phyloP scores from a whole-genome alignment of 2,888 invertebrate genomes.

The Drosophila peninsularis region DNA sequence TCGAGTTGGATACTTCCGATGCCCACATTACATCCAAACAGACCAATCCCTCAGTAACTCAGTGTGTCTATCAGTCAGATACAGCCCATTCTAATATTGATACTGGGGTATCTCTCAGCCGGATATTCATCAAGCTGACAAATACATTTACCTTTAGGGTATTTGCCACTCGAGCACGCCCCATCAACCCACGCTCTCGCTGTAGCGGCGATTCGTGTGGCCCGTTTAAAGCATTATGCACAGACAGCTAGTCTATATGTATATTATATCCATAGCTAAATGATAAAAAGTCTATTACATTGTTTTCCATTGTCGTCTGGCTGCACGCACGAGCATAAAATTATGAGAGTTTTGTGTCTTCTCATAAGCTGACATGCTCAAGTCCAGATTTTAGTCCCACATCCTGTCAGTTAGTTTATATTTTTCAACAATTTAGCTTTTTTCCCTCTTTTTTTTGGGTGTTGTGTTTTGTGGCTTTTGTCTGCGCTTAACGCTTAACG shows the following conservation, averaged over 20 bases:
- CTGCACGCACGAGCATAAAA: constrained; percentile 9
- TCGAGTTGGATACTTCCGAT: too few relatives aligned
- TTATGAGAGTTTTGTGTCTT: constrained; percentile 29
- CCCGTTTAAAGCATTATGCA: constrained; percentile 15
- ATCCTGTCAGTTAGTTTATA: constrained; percentile 44
- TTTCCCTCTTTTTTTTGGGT: not conserved
- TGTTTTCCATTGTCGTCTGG: constrained; percentile 47
- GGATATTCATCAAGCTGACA: not conserved
- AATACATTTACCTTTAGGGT: not conserved
- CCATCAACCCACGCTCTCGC: not conserved
- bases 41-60: too few relatives aligned
- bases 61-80: not conserved
- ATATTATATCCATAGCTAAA: not conserved
- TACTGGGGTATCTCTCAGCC: not conserved
- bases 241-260: constrained; percentile 26
- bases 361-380: constrained; percentile 34
- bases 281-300: constrained; percentile 9
- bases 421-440: constrained; percentile 19
- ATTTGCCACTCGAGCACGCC: not conserved
- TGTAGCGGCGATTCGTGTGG: not conserved
- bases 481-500: constrained; percentile 54
- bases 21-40: not conserved
- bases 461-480: constrained; percentile 7
- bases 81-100: not conserved
- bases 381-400: constrained; percentile 52